Percentiles rank a stretch among this genome's conserved stretches.
Evolutionary conservation across 2,797 vertebrate genomes (phyloP).

Genomic region (Gambusia yucatana): DNA sequence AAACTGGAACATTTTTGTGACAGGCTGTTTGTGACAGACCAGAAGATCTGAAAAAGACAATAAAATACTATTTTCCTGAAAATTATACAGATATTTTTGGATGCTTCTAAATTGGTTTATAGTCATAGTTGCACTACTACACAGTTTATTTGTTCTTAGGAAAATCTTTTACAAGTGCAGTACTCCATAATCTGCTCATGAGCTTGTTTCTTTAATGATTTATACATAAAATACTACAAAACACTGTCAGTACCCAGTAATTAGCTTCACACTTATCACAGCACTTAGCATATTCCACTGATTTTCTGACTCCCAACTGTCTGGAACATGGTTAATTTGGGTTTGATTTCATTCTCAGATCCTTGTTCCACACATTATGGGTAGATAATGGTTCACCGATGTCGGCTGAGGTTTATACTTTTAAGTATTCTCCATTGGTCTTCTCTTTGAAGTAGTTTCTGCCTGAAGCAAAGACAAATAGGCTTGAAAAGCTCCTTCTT

Average conservation of each 20-base stretch:
- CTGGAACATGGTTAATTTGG: background rate
- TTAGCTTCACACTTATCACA: background rate
- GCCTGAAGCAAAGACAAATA: background rate
- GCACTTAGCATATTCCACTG: background rate
- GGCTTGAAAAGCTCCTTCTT: background rate
- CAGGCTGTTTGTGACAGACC: background rate
- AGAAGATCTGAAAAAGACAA: background rate
- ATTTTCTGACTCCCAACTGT: background rate
- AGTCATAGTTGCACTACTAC: background rate
- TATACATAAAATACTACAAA: background rate
- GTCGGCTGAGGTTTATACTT: background rate
- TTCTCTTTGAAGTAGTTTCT: background rate
- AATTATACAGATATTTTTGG: background rate
- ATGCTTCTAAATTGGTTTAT: background rate
- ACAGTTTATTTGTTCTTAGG: background rate
- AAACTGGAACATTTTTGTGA: background rate
- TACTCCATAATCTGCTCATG: background rate
- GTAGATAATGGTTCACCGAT: background rate
- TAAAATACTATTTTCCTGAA: background rate
- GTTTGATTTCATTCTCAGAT: background rate
- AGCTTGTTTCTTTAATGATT: background rate
- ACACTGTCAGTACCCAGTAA: background rate
- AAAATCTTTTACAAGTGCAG: background rate
- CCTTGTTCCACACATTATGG: background rate
- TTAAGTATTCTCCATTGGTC: background rate